phyloP scores from a whole-genome alignment of 2,888 invertebrate species.

The Ischnus inquisitorius region DNA sequence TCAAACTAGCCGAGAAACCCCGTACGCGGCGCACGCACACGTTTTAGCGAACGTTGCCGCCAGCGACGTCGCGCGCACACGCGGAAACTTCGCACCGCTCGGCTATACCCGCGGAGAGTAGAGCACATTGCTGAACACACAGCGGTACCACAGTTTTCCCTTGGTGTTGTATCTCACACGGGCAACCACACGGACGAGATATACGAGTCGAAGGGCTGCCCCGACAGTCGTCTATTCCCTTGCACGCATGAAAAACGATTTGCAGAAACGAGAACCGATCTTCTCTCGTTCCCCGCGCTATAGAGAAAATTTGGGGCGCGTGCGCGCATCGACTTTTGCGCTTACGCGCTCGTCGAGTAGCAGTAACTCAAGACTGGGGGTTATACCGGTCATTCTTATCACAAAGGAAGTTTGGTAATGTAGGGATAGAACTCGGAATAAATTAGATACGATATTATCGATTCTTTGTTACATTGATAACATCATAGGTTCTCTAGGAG shows the following conservation, averaged over 20 bases:
- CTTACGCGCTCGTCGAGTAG: background rate
- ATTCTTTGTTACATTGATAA: background rate
- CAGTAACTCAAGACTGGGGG: background rate
- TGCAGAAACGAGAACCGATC: slow-evolving; percentile 5
- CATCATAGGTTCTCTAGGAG: background rate
- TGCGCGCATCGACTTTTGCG: slow-evolving; percentile 61
- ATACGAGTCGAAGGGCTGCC: slow-evolving; percentile 23
- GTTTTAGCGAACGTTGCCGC: slow-evolving; percentile 2
- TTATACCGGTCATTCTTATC: background rate
- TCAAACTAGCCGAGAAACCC: slow-evolving; percentile 7
- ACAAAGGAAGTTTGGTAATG: background rate
- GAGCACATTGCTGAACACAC: slow-evolving; percentile 25
- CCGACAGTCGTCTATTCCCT: background rate
- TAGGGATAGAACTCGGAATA: too few species aligned
- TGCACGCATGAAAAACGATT: slow-evolving; percentile 6
- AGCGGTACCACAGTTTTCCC: background rate
- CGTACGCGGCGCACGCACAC: slow-evolving; percentile 35
- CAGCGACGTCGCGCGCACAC: slow-evolving; percentile 57
- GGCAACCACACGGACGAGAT: background rate
- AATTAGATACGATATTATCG: background rate
- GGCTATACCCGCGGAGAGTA: slow-evolving; percentile 28
- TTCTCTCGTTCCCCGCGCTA: slow-evolving; percentile 55
- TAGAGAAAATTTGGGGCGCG: slow-evolving; percentile 72
- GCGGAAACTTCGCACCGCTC: slow-evolving; percentile 48
- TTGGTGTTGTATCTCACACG: background rate